Evolutionary conservation across 1,140 invertebrate genomes (phyloP), one percentile per base, ranked within the genome.

Genomic region (Bombus breviceps): DNA sequence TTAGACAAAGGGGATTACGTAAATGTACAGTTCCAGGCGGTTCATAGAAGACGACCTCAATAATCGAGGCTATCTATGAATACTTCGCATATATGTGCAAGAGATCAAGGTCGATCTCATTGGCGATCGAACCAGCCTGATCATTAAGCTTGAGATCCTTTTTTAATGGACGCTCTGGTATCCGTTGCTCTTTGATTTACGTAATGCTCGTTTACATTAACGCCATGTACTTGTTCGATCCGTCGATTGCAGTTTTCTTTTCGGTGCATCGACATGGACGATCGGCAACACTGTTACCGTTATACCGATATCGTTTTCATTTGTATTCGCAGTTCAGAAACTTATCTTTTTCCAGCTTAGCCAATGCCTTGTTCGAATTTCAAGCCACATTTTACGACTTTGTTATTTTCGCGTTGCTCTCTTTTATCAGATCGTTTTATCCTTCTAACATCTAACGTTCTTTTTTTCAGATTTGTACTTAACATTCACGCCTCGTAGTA

Each of bases 81-180:
- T 90, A 88, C 72, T 66, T 85, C 73, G 43, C 39, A 57, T 75
- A 32, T 83, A 62, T 59, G 66, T 28, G 34, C 81, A 83, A 71
- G 74, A 64, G 86, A 90, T 88, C 86, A 90, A 90, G 89, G 89
- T 88, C 86, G 74, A 83, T 83, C 71, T 66, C 80, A 88, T 86
- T 82, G 66, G 39, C 64, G 81, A 90, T 90, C 75, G 64, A 85
- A 89, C 28, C 85, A 66, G 57, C 37, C 41, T 80, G 18, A 66
- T 83, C 80, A 85, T 85, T 90, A 90, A 80, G 66, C 57, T 8
- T 62, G 37, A 78, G 74, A 79, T 76, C 47, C 68, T 80, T 87
- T 89, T 83, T 81, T 72, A 88, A 85, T 79, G 43, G 62, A 59
- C 69, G 22, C 79, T 79, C 59, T 64, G 81, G 3, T 39, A 32